A percentile compares a stretch with the other conserved stretches of the same genome.
Evolutionary conservation across 2,113 vertebrate genomes (phyloP).

Genomic region (Crypturellus undulatus): DNA sequence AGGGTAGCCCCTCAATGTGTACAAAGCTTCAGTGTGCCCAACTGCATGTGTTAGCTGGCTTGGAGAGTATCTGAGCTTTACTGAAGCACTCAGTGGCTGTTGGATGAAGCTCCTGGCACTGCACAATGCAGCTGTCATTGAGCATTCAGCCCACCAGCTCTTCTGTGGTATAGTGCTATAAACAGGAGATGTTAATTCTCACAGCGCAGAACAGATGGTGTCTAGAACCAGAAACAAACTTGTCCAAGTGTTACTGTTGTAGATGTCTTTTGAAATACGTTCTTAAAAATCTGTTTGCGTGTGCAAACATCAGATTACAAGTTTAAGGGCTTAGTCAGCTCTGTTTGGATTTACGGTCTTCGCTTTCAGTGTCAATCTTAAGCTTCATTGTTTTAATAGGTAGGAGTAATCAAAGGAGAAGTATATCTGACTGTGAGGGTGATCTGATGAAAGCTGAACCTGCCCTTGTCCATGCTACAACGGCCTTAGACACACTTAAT

Average conservation of each 20-base stretch:
- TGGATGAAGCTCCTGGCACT: background rate
- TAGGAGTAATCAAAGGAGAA: slow-evolving; percentile 84
- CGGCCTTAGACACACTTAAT: slow-evolving; percentile 85
- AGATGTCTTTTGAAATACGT: background rate
- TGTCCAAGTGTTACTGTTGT: background rate
- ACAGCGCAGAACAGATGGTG: background rate
- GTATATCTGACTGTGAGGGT: slow-evolving; percentile 82
- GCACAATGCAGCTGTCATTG: background rate
- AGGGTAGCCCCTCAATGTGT: background rate
- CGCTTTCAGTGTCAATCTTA: background rate
- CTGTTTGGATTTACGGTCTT: background rate
- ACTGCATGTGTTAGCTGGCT: background rate
- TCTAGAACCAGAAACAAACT: background rate
- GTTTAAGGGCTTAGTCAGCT: background rate
- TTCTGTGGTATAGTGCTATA: background rate
- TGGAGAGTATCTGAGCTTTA: background rate
- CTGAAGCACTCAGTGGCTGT: background rate
- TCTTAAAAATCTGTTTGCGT: background rate
- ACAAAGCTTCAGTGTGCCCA: background rate
- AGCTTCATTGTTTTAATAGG: slow-evolving; percentile 62
- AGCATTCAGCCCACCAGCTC: background rate
- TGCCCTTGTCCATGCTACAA: slow-evolving; percentile 80
- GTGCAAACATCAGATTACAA: background rate
- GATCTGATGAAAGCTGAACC: slow-evolving; percentile 87
- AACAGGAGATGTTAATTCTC: background rate